phyloP scores from a whole-genome alignment of 2,797 vertebrate species.

The Clamator glandarius region DNA sequence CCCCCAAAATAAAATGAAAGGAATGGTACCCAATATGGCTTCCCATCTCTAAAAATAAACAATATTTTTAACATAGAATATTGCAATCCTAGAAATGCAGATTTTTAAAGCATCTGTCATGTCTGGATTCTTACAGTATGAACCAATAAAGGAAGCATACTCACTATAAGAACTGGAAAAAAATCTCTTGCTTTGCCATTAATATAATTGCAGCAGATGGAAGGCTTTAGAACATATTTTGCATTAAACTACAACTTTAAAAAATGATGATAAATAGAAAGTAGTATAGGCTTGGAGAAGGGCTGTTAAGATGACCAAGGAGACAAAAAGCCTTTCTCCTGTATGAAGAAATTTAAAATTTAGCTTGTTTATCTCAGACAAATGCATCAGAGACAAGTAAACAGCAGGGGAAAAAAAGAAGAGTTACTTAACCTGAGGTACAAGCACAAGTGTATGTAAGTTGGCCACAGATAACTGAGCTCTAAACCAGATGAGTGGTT shows the following conservation, averaged over 20 bases:
- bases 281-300: background rate
- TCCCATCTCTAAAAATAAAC: background rate
- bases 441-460: background rate
- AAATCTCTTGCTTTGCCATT: background rate
- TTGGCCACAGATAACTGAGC: background rate
- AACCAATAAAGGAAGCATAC: background rate
- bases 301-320: background rate
- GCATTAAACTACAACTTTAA: background rate
- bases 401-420: background rate
- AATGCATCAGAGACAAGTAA: background rate
- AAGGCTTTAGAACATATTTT: background rate
- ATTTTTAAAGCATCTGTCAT: conserved; percentile 21
- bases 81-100: background rate
- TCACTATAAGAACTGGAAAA: background rate
- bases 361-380: background rate
- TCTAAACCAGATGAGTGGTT: background rate
- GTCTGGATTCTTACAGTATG: background rate
- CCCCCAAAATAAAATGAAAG: background rate
- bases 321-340: background rate
- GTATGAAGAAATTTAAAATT: background rate
- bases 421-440: background rate
- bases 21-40: background rate
- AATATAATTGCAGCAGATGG: conserved; percentile 1
- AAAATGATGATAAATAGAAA: background rate
- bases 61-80: background rate